phyloP scores from a whole-genome alignment of 2,888 invertebrate species.

The Tricholauxania praeusta region DNA sequence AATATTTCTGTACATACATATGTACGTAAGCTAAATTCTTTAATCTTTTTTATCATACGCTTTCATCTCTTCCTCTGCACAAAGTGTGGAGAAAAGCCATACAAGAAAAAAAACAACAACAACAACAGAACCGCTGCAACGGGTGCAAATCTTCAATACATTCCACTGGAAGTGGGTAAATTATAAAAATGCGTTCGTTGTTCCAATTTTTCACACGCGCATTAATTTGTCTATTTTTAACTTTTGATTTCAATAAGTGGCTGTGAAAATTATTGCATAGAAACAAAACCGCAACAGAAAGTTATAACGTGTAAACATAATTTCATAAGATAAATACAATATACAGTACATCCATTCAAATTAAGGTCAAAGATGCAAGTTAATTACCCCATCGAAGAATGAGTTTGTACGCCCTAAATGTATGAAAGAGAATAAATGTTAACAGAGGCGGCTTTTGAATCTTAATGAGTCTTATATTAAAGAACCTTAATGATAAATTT shows the following conservation, averaged over 20 bases:
- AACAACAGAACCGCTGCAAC: too few relatives aligned
- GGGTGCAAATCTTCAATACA: background rate
- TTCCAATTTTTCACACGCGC: constrained; percentile 18
- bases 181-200: constrained; percentile 23
- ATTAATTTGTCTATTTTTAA: constrained; percentile 19
- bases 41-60: background rate
- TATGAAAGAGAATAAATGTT: too few relatives aligned
- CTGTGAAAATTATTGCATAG: background rate
- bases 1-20: too few relatives aligned
- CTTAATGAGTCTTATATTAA: too few relatives aligned
- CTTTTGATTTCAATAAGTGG: background rate
- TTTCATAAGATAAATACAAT: background rate
- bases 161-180: constrained; percentile 5
- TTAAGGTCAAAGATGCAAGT: background rate
- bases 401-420: too few relatives aligned
- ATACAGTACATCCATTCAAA: background rate
- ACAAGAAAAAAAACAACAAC: too few relatives aligned
- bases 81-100: background rate
- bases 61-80: background rate
- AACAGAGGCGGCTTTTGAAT: too few relatives aligned
- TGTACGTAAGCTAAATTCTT: background rate
- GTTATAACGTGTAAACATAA: background rate
- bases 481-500: too few relatives aligned
- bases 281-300: background rate
- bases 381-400: too few relatives aligned